Conservation (phyloP, 2,113 vertebrate genomes). For the Oceanodroma tethys region DNA sequence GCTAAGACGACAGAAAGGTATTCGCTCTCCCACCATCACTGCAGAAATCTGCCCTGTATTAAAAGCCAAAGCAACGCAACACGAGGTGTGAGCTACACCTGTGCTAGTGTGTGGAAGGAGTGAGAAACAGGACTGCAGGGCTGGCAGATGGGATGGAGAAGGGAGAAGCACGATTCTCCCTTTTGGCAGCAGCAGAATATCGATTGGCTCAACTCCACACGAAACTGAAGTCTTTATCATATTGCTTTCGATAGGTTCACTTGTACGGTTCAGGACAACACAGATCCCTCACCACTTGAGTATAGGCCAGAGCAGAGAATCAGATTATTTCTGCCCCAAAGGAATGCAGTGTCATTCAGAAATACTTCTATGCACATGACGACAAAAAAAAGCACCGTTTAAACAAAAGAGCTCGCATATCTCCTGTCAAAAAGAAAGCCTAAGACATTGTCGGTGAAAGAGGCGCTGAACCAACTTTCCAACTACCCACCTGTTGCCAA, state of each 20-base stretch:
- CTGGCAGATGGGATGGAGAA: background rate
- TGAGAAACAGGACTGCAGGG: background rate
- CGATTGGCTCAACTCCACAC: background rate
- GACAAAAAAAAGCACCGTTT: background rate
- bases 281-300: background rate
- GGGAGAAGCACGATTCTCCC: background rate
- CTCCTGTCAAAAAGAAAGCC: background rate
- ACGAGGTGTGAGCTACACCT: background rate
- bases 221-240: background rate
- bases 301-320: background rate
- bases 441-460: background rate
- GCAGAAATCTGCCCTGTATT: background rate
- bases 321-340: background rate
- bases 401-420: background rate
- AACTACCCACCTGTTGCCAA: background rate
- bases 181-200: background rate
- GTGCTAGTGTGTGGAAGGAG: background rate
- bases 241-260: background rate
- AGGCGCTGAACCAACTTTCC: background rate
- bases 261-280: background rate
- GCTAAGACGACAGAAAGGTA: background rate
- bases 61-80: background rate
- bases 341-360: background rate
- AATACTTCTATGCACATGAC: background rate
- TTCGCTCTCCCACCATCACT: background rate